A percentile compares a stretch with the other conserved stretches of the same genome.
Evolutionary conservation across 1,140 invertebrate genomes (phyloP).

Genomic region (Samia ricini): DNA sequence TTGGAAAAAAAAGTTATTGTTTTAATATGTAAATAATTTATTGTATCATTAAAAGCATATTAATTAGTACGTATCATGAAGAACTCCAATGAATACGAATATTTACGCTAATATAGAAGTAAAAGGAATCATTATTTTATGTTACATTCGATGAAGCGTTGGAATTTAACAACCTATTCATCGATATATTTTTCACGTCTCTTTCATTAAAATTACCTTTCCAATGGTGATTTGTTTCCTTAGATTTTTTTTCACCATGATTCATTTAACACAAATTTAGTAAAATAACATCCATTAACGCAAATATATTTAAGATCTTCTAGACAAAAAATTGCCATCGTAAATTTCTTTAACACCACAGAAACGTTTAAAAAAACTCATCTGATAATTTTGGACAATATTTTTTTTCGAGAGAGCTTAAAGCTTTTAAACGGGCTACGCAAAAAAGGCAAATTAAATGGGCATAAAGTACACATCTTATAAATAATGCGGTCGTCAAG

Average conservation of each 20-base stretch:
- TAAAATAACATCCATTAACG: neutral
- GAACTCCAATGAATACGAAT: neutral
- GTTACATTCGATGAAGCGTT: neutral
- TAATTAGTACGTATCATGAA: neutral
- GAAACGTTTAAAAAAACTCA: neutral
- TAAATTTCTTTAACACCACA: neutral
- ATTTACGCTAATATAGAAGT: neutral
- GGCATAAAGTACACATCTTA: conserved; percentile 27
- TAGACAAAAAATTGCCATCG: neutral
- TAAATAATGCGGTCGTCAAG: conserved; percentile 30
- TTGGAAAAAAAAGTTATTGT: too few relatives aligned
- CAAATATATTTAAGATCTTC: neutral
- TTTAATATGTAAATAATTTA: neutral
- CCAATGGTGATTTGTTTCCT: neutral
- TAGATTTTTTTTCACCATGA: neutral
- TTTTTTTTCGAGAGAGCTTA: conserved; percentile 1
- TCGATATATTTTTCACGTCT: neutral
- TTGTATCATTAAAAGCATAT: neutral
- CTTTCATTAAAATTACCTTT: neutral
- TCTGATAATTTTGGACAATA: conserved; percentile 7
- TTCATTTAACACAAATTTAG: neutral
- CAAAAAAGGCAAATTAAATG: conserved; percentile 30
- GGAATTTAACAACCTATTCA: neutral
- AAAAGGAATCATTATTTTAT: neutral
- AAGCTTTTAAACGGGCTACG: conserved; percentile 10